Base-by-base conservation (phyloP, 2,113 vertebrate genomes). In the Cettia cetti region DNA sequence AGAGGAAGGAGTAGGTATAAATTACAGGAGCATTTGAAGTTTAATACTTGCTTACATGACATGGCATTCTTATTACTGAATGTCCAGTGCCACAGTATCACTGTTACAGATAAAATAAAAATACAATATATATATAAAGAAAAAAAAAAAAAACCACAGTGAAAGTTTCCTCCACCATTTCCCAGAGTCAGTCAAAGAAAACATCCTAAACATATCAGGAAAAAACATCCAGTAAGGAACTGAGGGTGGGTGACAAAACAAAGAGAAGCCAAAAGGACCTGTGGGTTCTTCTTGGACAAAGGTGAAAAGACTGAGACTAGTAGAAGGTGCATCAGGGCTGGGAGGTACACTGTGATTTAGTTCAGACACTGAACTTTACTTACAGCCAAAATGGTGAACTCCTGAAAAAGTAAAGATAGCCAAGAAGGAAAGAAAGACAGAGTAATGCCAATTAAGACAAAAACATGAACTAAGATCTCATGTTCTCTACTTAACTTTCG, bases 331-430 rank as follows among this genome's bases (percentile, higher is more conserved):
- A 95, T 95, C 92, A 86, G 96, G 97, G 95, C 89, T 94, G 95
- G 97, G 98, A 97, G 94, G 83, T 87, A 94, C 86, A 97, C 70
- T 92, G 88, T 95, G 94, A 94, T 97, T 97, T 94, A 90, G 97
- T 96, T 97, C 91, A 97, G 95, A 97, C 92, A 94, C 96, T 97
- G 96, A 96, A 97, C 92, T 97, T 98, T 99, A 99, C 99, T 99
- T 99, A 99, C 99, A 99, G 98, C 98, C 98, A 91, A 98, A 98
- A 98, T 98, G 99, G 97, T 98, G 99, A 98, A 98, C 98, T 98
- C 99, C 99, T 99, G 98, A 96, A 98, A 99, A 98, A 98, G 97
- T 98, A 98, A 98, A 98, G 97, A 98, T 98, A 98, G 98, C 98
- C 98, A 98, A 97, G 97, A 98, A 98, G 98, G 98, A 98, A 98